phyloP scores from a whole-genome alignment of 1,140 invertebrate genomes.

The Brachionus rotundiformis region DNA sequence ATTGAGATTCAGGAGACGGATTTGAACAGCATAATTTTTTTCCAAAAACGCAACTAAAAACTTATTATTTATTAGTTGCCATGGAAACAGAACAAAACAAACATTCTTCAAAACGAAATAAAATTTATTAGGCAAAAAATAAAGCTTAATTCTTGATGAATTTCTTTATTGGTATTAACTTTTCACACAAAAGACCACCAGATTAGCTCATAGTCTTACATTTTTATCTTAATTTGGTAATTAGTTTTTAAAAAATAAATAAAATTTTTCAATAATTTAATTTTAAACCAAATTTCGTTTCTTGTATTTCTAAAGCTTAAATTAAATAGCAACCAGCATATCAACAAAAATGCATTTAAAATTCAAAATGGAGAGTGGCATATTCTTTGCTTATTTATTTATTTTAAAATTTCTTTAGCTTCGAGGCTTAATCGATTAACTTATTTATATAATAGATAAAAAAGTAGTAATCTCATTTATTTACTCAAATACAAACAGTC shows the following conservation, averaged over 20 bases:
- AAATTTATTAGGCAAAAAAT: constrained; percentile 41
- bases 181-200: neutral
- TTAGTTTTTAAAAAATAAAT: neutral
- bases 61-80: constrained; percentile 30
- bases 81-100: constrained; percentile 21
- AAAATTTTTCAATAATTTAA: neutral
- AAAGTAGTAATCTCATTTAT: neutral
- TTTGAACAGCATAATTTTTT: constrained; percentile 12
- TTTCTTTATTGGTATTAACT: constrained; percentile 20
- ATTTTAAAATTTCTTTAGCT: neutral
- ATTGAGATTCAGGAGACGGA: neutral
- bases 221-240: neutral
- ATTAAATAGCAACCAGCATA: constrained; percentile 30
- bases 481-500: neutral
- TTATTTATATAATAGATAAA: neutral
- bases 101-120: constrained; percentile 40
- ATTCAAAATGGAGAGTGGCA: neutral
- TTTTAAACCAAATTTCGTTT: constrained; percentile 30
- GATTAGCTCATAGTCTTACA: neutral
- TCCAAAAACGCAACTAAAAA: neutral
- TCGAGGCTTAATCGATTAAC: neutral
- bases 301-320: constrained; percentile 20
- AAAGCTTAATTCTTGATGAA: constrained; percentile 14
- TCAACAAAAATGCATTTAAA: constrained; percentile 17
- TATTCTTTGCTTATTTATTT: neutral